Conservation (phyloP, 2,113 vertebrate genomes). For the Aramus guarauna region DNA sequence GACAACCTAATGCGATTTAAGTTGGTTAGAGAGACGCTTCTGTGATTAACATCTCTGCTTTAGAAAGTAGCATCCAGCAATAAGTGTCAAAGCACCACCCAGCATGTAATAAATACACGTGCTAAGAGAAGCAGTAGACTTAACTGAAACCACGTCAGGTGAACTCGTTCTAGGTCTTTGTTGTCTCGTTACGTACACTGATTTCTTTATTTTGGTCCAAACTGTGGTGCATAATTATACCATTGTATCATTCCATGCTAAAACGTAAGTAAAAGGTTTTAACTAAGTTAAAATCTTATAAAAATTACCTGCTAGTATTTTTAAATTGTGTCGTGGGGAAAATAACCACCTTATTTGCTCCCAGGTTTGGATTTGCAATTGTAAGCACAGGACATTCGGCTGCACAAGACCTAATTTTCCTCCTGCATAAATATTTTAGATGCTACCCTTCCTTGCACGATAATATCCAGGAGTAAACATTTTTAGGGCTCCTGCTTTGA, state of each 20-base stretch:
- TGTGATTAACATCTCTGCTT: neutral
- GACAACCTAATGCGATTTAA: neutral
- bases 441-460: neutral
- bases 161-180: neutral
- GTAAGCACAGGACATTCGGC: neutral
- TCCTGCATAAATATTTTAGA: neutral
- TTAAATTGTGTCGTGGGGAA: neutral
- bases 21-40: neutral
- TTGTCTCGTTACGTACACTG: neutral
- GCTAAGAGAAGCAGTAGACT: neutral
- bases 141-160: neutral
- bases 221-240: neutral
- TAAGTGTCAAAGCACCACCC: neutral
- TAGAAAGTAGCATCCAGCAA: conserved; percentile 10
- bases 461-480: neutral
- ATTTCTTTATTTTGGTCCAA: neutral
- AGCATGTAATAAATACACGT: neutral
- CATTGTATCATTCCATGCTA: neutral
- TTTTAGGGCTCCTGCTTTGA: neutral
- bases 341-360: neutral
- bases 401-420: neutral
- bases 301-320: neutral
- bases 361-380: neutral
- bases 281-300: neutral
- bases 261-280: neutral